Base-by-base conservation (phyloP, 2,113 vertebrate species). In the Laticauda laticaudata region DNA sequence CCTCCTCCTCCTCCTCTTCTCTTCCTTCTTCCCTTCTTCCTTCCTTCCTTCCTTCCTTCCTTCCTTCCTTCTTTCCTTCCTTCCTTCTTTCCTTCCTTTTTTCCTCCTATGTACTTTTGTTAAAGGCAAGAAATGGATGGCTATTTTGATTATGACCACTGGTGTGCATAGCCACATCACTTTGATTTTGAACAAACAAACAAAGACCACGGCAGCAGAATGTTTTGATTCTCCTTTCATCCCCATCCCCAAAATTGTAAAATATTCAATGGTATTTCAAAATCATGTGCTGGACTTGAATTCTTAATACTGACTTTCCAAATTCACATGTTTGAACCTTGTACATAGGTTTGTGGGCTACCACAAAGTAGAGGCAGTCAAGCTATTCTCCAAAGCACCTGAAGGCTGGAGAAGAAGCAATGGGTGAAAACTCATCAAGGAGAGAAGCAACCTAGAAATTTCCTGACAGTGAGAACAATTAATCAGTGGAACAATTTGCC, bases 231-330 rank as follows among this genome's bases (percentile, higher is more conserved):
- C 85, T 29, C 39, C 0, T n/a, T 57, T 57, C 56, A 23, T 23
- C 56, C 20, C 55, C 1, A 5, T 4, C 45, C 55, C 4, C 55
- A 56, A 56, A 56, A 21, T 1, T 24, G 23, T 59, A 91, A 92
- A 48, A 48, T 45, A 95, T 92, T 89, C 93, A 86, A 20, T 59
- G 15, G 64, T 86, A 93, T 87, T 92, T 95, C 24, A 90, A 89
- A 95, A 55, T 7, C 59, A 86, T 10, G 87, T 91, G 91, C 39
- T 92, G 29, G 89, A 92, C n/a, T 94, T 94, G 48, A 95, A 89
- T 92, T 75, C 55, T 90, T 92, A 61, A 88, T 91, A 94, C 51
- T 93, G 91, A 91, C 75, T 95, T 94, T 88, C 53, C 94, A 93
- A 59, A 95, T 92, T 24, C 88, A 93, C 43, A 94, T 92, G 92